phyloP scores from a whole-genome alignment of 2,888 invertebrate genomes.

The Molanna angustata region DNA sequence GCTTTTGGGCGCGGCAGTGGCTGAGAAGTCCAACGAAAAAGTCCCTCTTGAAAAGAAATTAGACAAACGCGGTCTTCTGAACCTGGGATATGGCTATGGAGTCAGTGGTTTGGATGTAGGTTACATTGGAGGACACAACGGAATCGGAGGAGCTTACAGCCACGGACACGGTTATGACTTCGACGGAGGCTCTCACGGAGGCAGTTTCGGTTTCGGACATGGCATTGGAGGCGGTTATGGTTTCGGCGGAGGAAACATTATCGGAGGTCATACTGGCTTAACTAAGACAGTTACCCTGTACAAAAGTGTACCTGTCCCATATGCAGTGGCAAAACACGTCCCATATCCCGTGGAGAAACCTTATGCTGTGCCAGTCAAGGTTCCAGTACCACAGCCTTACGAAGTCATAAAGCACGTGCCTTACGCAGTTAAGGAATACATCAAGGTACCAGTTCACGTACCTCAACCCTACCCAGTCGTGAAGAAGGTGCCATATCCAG shows the following conservation, averaged over 20 bases:
- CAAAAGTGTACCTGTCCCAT: constrained; percentile 64
- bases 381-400: constrained; percentile 69
- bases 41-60: constrained; percentile 70
- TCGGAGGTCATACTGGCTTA: constrained; percentile 52
- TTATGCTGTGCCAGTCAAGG: constrained; percentile 65
- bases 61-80: constrained; percentile 77
- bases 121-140: constrained; percentile 58
- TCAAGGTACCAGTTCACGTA: constrained; percentile 76
- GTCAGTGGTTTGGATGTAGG: constrained; percentile 72
- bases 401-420: constrained; percentile 68
- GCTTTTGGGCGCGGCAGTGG: constrained; percentile 67
- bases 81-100: constrained; percentile 78
- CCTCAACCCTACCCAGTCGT: constrained; percentile 77
- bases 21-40: constrained; percentile 65
- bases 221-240: constrained; percentile 34
- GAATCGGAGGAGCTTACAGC: constrained; percentile 53
- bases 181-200: constrained; percentile 20
- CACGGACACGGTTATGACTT: constrained; percentile 38
- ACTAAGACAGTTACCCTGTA: constrained; percentile 64
- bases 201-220: constrained; percentile 35
- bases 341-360: constrained; percentile 65
- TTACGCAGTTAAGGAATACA: constrained; percentile 72
- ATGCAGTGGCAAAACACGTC: constrained; percentile 62
- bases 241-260: constrained; percentile 37
- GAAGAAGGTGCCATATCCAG: constrained; percentile 70